Evolutionary conservation across 1,140 invertebrate genomes (phyloP).

Genomic region (Brachystomella parvula): DNA sequence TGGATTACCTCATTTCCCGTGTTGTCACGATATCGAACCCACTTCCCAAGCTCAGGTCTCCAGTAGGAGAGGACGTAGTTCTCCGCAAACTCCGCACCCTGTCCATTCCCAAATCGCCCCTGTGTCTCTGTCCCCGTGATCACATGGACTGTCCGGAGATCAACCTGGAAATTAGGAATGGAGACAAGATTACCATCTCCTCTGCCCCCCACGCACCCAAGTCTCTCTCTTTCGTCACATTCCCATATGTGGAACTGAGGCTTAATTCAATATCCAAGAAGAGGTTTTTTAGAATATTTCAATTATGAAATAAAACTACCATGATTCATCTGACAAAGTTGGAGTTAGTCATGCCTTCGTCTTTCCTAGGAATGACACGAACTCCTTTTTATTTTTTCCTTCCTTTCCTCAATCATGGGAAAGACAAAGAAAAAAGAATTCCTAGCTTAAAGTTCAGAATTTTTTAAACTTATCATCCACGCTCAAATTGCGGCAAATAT

Average conservation of each 20-base stretch:
- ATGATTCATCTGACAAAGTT: no score
- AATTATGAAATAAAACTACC: no score
- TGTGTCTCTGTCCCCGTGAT: conserved; percentile 75
- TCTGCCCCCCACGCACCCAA: neutral
- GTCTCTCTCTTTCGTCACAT: neutral
- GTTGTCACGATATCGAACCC: conserved; percentile 62
- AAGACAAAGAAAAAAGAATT: no score
- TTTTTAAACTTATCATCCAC: no score
- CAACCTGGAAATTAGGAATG: conserved; percentile 52
- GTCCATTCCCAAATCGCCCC: conserved; percentile 75
- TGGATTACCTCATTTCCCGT: conserved; percentile 59
- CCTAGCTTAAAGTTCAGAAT: no score
- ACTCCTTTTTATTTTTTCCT: no score
- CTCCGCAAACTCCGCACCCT: conserved; percentile 69
- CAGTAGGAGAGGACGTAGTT: conserved; percentile 71
- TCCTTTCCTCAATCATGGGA: no score
- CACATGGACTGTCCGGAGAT: conserved; percentile 61
- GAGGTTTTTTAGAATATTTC: neutral
- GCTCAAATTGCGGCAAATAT: no score
- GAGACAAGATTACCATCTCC: neutral
- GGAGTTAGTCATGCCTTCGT: no score
- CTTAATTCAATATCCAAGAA: no score
- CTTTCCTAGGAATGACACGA: no score
- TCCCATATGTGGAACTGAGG: neutral
- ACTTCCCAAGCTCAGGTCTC: conserved; percentile 58